Percentiles rank a stretch among this genome's conserved stretches.
Conservation (phyloP, 2,113 vertebrate genomes). For the Poicephalus meyeri region DNA sequence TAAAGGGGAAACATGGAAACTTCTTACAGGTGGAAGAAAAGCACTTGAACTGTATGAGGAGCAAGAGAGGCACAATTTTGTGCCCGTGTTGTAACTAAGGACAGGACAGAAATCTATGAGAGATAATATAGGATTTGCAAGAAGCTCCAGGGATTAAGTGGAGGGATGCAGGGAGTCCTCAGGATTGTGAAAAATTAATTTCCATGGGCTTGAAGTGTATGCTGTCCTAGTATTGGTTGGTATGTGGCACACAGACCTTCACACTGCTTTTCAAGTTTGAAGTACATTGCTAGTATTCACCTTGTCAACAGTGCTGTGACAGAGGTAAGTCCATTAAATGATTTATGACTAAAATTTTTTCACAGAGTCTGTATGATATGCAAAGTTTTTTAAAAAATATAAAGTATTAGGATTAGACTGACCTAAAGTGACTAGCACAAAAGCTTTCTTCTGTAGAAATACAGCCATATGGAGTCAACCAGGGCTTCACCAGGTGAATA, state of each 20-base stretch:
- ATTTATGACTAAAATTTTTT: neutral
- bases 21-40: neutral
- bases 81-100: neutral
- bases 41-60: neutral
- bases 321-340: neutral
- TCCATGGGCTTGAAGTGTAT: neutral
- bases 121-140: neutral
- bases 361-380: neutral
- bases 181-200: neutral
- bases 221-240: neutral
- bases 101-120: neutral
- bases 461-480: neutral
- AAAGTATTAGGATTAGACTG: neutral
- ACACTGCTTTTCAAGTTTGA: neutral
- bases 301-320: neutral
- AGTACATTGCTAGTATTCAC: neutral
- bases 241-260: neutral
- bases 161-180: neutral
- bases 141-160: neutral
- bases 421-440: neutral
- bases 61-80: neutral
- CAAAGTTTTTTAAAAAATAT: neutral
- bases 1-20: neutral
- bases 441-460: neutral
- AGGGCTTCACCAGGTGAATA: neutral